Evolutionary conservation across 2,797 vertebrate species (phyloP), one percentile per base, ranked within the genome.

Genomic region (Notamacropus eugenii): DNA sequence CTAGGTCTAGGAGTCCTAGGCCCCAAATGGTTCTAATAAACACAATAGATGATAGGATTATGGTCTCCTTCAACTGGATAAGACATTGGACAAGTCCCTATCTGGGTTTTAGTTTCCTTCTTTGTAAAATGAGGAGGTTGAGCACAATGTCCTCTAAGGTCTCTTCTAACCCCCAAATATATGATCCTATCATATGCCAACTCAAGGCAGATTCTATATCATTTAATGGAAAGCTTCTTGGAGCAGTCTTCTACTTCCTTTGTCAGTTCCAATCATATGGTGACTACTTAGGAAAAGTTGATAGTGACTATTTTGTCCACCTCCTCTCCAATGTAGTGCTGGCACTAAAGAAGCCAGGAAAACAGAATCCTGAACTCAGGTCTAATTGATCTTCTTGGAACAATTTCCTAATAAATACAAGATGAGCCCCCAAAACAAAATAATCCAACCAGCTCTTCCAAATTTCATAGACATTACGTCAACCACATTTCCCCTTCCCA

Each of bases 341-440:
- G 40, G 93, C 93, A 82, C 54, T 92, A 82, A 94, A 96, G 91
- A 93, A 57, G 55, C 34, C n/a, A 93, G 34, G 40, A 54, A 92
- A 93, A 93, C 46, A 94, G n/a, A 67, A 95, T 46, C 59, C 24
- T 50, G 34, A 92, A 54, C 55, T 24, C n/a, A 24, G n/a, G 13
- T 14, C 34, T 67, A 67, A 67, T 19, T 67, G 5, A n/a, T n/a
- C 5, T 74, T 74, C 67, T 74, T 74, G 19, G n/a, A 74, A 22
- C 16, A 74, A 40, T 74, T 40, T 74, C n/a, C 67, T 40, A 40
- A 22, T 40, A 27, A 67, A 67, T 67, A 67, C 31, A 67, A 67
- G 62, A 67, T 74, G 67, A 40, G 27, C 13, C n/a, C n/a, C 16
- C n/a, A 40, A 40, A 74, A 22, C 34, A 74, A 40, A 74, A 74